phyloP scores from a whole-genome alignment of 2,888 invertebrate species.

The Auanema freiburgensis region DNA sequence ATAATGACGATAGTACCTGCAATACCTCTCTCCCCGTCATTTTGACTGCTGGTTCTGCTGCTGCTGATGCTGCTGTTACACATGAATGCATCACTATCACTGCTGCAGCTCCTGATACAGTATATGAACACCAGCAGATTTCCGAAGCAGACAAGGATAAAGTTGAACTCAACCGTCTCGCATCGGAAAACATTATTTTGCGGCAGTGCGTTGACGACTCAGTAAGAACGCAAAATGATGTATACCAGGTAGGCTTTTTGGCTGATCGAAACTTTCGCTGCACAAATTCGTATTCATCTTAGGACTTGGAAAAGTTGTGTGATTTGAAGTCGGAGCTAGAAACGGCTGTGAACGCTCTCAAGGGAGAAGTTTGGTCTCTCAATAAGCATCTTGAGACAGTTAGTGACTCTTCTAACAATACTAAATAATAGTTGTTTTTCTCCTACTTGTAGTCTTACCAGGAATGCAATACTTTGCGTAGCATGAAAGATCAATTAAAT shows the following conservation, averaged over 20 bases:
- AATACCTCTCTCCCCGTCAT: too few species aligned
- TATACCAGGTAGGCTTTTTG: conserved; percentile 8
- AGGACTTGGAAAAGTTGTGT: conserved; percentile 28
- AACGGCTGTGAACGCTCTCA: conserved; percentile 50
- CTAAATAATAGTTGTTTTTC: too few species aligned
- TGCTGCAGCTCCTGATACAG: too few species aligned
- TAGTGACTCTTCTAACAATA: not conserved
- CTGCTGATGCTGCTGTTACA: too few species aligned
- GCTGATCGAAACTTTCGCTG: not conserved
- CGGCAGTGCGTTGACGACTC: conserved; percentile 28
- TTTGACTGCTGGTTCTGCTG: too few species aligned
- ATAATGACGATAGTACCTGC: too few species aligned
- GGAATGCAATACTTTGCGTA: too few species aligned
- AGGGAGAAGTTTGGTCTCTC: conserved; percentile 58
- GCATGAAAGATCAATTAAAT: not conserved
- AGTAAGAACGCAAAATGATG: conserved; percentile 17
- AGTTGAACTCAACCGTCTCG: not conserved
- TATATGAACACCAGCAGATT: too few species aligned
- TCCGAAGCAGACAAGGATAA: conserved; percentile 1
- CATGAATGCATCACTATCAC: too few species aligned
- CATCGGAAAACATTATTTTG: conserved; percentile 21
- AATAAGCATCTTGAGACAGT: conserved; percentile 54
- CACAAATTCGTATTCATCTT: not conserved
- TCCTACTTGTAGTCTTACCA: too few species aligned
- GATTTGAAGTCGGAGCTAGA: conserved; percentile 54